phyloP scores from a whole-genome alignment of 2,797 vertebrate genomes.

The Amniataba percoides region DNA sequence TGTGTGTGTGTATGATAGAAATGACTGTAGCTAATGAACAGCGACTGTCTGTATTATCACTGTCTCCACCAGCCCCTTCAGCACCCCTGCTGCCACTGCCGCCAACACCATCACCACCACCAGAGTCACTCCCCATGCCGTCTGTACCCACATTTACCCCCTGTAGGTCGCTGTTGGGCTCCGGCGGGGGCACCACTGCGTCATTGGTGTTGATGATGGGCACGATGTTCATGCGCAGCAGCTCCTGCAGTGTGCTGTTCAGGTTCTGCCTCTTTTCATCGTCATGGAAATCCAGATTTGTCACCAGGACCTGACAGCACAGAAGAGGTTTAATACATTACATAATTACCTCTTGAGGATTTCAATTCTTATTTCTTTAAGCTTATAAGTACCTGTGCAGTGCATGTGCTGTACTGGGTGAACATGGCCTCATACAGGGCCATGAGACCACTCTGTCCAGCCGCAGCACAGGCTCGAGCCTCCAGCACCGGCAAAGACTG shows the following conservation, averaged over 20 bases:
- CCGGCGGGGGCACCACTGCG: constrained; percentile 96
- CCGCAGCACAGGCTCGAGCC: constrained; percentile 96
- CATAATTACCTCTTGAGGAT: not conserved
- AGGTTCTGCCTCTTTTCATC: constrained; percentile 96
- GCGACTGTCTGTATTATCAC: not conserved
- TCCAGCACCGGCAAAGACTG: constrained; percentile 94
- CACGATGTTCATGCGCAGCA: constrained; percentile 98
- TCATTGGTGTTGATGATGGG: constrained; percentile 99
- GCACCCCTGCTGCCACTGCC: constrained; percentile 46
- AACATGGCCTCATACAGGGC: constrained; percentile 99
- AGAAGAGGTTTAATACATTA: not conserved
- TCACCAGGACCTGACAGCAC: constrained; percentile 92
- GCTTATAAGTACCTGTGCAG: constrained; percentile 89
- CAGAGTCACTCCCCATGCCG: constrained; percentile 58
- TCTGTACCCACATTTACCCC: constrained; percentile 98
- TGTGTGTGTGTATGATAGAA: not conserved
- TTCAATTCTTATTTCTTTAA: too few relatives aligned
- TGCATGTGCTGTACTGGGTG: constrained; percentile 98
- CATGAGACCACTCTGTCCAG: constrained; percentile 98
- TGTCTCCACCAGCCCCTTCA: constrained; percentile 15
- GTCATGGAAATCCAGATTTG: constrained; percentile 97
- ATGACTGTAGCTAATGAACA: constrained; percentile 19
- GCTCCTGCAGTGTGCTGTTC: constrained; percentile 94
- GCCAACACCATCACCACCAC: constrained; percentile 40
- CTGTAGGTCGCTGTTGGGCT: constrained; percentile 98